These are phyloP conservation scores for Bicyclus anynana DNA, from an alignment of 1,140 invertebrate genomes.

Conservation along the genomic window DNA sequence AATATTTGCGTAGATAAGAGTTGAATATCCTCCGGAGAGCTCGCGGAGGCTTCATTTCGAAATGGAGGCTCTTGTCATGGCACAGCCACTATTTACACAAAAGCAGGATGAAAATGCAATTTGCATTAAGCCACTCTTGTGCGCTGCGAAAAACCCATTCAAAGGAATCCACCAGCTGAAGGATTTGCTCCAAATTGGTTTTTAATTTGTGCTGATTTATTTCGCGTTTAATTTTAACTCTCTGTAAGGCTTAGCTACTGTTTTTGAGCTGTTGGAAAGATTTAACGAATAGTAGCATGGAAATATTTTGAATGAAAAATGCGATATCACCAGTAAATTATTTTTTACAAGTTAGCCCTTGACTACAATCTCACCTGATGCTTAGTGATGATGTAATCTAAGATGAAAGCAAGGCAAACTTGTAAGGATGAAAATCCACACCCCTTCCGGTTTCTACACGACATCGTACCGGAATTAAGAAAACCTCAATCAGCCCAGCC, in stretches of 20 bases:
- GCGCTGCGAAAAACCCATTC: constrained; percentile 15
- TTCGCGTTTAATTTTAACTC: background rate
- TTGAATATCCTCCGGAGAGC: background rate
- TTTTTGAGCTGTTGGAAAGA: too few species aligned
- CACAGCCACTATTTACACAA: constrained; percentile 15
- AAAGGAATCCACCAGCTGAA: constrained; percentile 8
- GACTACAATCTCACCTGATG: too few species aligned
- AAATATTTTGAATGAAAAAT: too few species aligned
- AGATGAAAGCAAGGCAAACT: too few species aligned
- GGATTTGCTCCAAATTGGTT: constrained; percentile 1
- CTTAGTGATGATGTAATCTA: too few species aligned
- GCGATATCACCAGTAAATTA: too few species aligned
- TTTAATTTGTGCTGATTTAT: constrained; percentile 5
- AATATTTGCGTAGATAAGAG: background rate
- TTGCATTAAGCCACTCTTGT: constrained; percentile 21
- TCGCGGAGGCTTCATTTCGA: constrained; percentile 15
- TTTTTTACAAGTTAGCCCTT: too few species aligned
- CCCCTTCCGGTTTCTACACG: too few species aligned
- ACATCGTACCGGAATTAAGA: too few species aligned
- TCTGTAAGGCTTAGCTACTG: too few species aligned
- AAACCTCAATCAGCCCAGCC: too few species aligned
- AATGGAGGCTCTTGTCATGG: constrained; percentile 19
- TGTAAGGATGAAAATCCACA: too few species aligned
- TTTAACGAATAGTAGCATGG: background rate
- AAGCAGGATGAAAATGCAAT: constrained; percentile 20